phyloP scores from a whole-genome alignment of 2,113 vertebrate genomes.

The Rousettus leschenaultii region DNA sequence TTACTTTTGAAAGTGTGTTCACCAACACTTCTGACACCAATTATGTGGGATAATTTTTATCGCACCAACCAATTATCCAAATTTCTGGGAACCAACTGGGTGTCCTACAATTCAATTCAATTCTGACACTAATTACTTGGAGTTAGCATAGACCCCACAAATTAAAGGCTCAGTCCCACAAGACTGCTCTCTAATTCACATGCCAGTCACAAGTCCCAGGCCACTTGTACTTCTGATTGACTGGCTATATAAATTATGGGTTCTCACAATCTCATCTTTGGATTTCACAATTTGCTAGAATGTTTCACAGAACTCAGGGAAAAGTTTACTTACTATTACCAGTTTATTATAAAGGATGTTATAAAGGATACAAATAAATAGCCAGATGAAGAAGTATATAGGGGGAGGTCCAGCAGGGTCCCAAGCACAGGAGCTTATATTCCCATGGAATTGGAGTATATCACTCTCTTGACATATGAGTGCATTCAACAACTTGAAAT shows the following conservation, averaged over 20 bases:
- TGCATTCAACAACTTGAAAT: not conserved
- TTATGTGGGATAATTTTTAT: not conserved
- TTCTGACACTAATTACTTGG: not conserved
- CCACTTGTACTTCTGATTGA: not conserved
- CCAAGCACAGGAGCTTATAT: not conserved
- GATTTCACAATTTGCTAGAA: not conserved
- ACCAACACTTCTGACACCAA: not conserved
- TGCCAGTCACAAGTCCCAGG: not conserved
- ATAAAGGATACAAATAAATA: not conserved
- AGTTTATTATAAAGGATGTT: not conserved
- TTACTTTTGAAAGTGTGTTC: not conserved
- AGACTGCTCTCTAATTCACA: not conserved
- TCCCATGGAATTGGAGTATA: no score
- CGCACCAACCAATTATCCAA: not conserved
- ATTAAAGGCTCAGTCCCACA: not conserved
- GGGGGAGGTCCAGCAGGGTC: not conserved
- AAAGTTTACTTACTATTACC: not conserved
- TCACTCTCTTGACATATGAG: not conserved
- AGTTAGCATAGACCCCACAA: not conserved
- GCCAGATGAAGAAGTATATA: not conserved
- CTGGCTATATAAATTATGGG: not conserved
- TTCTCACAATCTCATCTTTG: not conserved
- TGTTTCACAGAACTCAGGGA: not conserved
- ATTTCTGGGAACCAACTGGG: not conserved
- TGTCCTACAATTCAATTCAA: not conserved